Base-by-base conservation (phyloP, 37 sponge, comb jelly and placozoan species). In the Aphrocallistes beatrix region DNA sequence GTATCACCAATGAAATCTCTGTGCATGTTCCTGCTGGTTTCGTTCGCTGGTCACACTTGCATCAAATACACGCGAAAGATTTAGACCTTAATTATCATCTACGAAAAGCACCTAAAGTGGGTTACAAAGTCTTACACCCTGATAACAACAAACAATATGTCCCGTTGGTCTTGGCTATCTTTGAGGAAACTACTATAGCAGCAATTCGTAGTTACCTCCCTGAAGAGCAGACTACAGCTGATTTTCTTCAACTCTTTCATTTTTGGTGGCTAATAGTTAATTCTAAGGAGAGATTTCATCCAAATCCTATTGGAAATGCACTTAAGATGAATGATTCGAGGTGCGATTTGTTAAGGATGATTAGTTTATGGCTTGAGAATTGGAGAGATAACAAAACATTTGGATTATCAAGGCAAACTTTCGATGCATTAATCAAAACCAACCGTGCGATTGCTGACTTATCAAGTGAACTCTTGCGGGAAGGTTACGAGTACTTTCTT, bases 271-370 rank as follows among this genome's bases (percentile, higher is more conserved):
- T 60, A 13, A 19, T 60, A 25, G 75, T 28, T 28, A 60, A 28
- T 60, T 60, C 75, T 6, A 60, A 60, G n/a, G 75, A 60, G n/a
- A 19, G 75, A 25, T 60, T 32, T 60, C 75, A 60, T 60, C 75
- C 75, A 6, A 19, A 60, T 60, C 75, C 10, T 30, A 25, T 60
- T 19, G 75, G 32, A 60, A 60, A 60, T 60, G 21, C 6, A 32
- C 10, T 60, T 60, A 60, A 8, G 3, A 19, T 30, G n/a, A 28
- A 60, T 60, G 75, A 60, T 60, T 25, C 10, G n/a, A 3, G 75
- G 10, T 25, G 6, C 75, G 10, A 19, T 60, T 30, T 60, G 13
- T 47, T 17, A 3, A n/a, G n/a, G n/a, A 30, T 8, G n/a, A 60
- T 60, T 19, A 60, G n/a, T 13, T 19, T 25, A 25, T 60, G 75